Evolutionary conservation across 2,888 invertebrate species (phyloP).

Genomic region (Luperina nickerlii): DNA sequence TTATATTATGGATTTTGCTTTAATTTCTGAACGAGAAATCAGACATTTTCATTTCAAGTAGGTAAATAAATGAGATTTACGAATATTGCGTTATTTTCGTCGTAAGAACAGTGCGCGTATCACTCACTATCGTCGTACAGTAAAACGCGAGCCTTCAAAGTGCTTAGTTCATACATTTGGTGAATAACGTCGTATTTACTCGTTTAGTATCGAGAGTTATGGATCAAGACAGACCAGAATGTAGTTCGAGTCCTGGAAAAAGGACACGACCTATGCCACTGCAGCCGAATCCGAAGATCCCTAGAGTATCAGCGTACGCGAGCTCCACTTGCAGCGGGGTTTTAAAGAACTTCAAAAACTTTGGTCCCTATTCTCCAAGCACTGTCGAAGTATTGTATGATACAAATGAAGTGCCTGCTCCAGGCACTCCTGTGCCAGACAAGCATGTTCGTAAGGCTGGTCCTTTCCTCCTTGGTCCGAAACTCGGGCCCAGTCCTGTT

Average conservation of each 20-base stretch:
- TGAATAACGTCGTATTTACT: slow-evolving; percentile 25
- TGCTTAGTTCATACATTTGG: slow-evolving; percentile 21
- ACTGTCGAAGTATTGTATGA: slow-evolving; percentile 78
- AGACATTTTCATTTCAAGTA: slow-evolving; percentile 71
- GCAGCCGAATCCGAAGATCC: slow-evolving; percentile 84
- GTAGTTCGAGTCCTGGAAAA: slow-evolving; percentile 84
- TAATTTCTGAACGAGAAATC: slow-evolving; percentile 65
- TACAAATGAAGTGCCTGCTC: slow-evolving; percentile 83
- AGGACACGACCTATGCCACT: slow-evolving; percentile 87
- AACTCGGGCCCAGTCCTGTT: slow-evolving; percentile 93
- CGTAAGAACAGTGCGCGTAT: slow-evolving; percentile 23
- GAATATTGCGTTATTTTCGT: slow-evolving; percentile 55
- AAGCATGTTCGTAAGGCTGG: slow-evolving; percentile 91
- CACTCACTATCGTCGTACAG: slow-evolving; percentile 27
- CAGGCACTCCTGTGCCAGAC: slow-evolving; percentile 89
- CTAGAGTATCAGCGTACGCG: slow-evolving; percentile 81
- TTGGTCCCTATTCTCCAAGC: slow-evolving; percentile 73
- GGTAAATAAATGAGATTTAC: slow-evolving; percentile 72
- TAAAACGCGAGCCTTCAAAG: slow-evolving; percentile 36
- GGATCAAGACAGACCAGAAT: slow-evolving; percentile 86
- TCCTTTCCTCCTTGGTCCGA: slow-evolving; percentile 92
- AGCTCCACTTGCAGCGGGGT: slow-evolving; percentile 79
- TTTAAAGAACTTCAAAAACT: slow-evolving; percentile 80
- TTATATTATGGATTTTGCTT: slow-evolving; percentile 11
- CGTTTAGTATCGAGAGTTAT: slow-evolving; percentile 67